Base-by-base conservation (phyloP, 2,888 invertebrate species). In the Atethmia centrago region DNA sequence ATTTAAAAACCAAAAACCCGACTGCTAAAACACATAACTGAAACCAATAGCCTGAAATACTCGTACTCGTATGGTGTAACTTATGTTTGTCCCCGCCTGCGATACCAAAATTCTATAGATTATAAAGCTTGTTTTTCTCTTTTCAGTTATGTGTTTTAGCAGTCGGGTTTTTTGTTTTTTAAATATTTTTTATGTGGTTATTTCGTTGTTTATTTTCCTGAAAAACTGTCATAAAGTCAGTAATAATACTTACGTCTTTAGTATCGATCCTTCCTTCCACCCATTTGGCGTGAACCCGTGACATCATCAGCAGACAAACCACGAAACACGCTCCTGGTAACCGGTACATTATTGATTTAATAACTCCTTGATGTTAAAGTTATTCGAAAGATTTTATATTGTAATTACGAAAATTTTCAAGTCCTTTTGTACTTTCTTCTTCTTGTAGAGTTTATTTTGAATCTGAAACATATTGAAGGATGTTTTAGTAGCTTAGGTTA, bases 221-320 rank as follows among this genome's bases (percentile, higher is more conserved):
- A n/a, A 51, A 53, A 25, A 53, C 14, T 25, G 7, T 25, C 25
- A 51, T n/a, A 12, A 12, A 25, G 53, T 53, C 25, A 25, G 19
- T 55, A 53, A 19, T 55, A 55, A 55, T 31, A 19, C 88, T 82
- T 85, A 97, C 97, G 86, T 97, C 97, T 79, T 97, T 96, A 3
- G 97, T 97, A 88, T 97, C 95, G 61, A 97, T 89, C 74, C 95
- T 96, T 0, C 97, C 97, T 87, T 97, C 97, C 40, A 97, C 95
- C 95, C 97, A 97, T 89, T 97, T 97, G 19, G 88, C 90, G 9
- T 77, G 64, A 0, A 77, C 90, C 67, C 87, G 85, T 85, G 89
- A 88, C 82, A 90, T 88, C 78, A 84, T 70, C 49, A 80, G 7
- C 74, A 91, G 76, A 65, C 83, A 81, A 66, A 90, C 66, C 59